Base-by-base conservation (phyloP, 2,888 invertebrate genomes). In the Andrena hattorfiana region DNA sequence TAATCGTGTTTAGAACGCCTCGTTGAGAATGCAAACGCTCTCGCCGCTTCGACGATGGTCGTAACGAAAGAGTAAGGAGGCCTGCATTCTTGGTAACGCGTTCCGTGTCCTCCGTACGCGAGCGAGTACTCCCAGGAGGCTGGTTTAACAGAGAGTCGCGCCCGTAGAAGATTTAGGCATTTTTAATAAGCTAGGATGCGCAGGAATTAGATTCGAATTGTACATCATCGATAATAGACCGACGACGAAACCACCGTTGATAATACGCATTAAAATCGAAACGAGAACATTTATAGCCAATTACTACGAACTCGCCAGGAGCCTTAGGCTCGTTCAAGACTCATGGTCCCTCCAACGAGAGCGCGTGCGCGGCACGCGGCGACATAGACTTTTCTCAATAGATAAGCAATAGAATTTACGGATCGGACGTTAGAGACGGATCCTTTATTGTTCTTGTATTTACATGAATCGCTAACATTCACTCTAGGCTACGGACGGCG, bases 301-400 rank as follows among this genome's bases (percentile, higher is more conserved):
- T 89, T 85, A 89, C 83, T 89, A 89, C 75, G 72, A 88, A 89
- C 88, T 89, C 89, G 87, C 89, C 88, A 85, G 89, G 91, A 89
- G 91, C 84, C 85, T 86, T 90, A 91, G 90, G 87, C 89, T 85
- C 89, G 71, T 89, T 89, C 74, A 91, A 91, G 88, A 91, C 87
- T 92, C 86, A 91, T 91, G 90, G 80, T 92, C 92, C 92, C 92
- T 92, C 92, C 92, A 92, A 89, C 79, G 85, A 86, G 13, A 56
- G 83, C 80, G 81, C 32, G 81, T 69, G 64, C 20, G 62, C 28
- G 8, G 2, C 74, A 23, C 77, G 77, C 70, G 77, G 51, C 16
- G 16, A 63, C 56, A 71, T 75, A 74, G 70, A 84, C 67, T 75
- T 78, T 81, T 83, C 83, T 86, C 85, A 32, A 82, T 78, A 85